A percentile compares a stretch with the other conserved stretches of the same genome.
Conservation (phyloP, 2,888 invertebrate species). For the Diarsia dahlii region DNA sequence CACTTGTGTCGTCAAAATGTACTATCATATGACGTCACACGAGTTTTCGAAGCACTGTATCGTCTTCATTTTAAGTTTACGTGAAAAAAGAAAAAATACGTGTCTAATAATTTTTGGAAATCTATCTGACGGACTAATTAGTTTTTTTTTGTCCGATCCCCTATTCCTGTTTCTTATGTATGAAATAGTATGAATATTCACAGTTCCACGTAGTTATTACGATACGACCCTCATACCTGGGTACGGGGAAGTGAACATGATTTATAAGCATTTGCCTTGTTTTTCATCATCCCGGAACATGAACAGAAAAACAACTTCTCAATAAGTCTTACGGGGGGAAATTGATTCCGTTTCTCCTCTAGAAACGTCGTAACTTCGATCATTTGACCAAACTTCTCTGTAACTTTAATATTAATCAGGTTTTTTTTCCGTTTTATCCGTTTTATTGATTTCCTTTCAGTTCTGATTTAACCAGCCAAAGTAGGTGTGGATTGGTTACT, state of each 20-base stretch:
- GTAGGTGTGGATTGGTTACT: background rate
- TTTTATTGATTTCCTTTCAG: background rate
- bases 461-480: background rate
- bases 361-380: conserved; percentile 72
- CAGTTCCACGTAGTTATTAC: background rate
- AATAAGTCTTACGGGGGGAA: conserved; percentile 74
- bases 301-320: conserved; percentile 77
- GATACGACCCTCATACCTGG: conserved; percentile 1
- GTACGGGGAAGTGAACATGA: conserved; percentile 37
- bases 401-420: conserved; percentile 37
- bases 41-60: too few relatives aligned
- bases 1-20: too few relatives aligned
- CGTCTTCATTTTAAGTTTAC: too few relatives aligned
- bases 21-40: too few relatives aligned
- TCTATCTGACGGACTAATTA: too few relatives aligned
- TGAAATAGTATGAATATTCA: background rate
- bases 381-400: conserved; percentile 64
- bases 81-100: too few relatives aligned
- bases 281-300: conserved; percentile 57
- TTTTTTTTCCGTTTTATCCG: background rate
- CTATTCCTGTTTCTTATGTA: background rate
- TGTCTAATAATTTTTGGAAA: too few relatives aligned
- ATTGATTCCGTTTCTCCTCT: conserved; percentile 75
- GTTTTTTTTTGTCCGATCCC: too few relatives aligned
- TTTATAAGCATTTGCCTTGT: conserved; percentile 60